A percentile compares a stretch with the other conserved stretches of the same genome.
phyloP scores from a whole-genome alignment of 1,140 invertebrate species.

The Meloidogyne floridensis region DNA sequence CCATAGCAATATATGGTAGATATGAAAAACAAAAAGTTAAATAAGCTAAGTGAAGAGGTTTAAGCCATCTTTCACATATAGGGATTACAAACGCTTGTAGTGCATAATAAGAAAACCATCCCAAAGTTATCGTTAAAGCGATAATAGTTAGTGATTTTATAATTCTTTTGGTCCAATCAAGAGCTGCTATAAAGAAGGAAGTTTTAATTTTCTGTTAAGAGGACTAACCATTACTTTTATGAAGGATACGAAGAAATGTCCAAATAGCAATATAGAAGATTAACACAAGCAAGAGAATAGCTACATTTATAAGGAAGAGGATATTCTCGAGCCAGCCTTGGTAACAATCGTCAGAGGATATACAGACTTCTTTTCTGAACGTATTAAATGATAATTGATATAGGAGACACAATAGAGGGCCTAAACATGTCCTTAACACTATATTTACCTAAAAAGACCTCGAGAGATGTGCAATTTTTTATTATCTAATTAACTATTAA shows the following conservation, averaged over 20 bases:
- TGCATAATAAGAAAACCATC: background rate
- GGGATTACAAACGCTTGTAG: background rate
- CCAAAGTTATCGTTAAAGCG: background rate
- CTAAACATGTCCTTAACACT: too few relatives aligned
- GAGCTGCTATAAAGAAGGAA: background rate
- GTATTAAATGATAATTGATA: background rate
- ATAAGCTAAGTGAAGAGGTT: background rate
- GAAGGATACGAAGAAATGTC: background rate
- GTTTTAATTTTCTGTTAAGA: too few relatives aligned
- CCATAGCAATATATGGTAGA: background rate
- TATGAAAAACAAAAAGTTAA: background rate
- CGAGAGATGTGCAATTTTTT: too few relatives aligned
- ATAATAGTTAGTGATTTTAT: background rate
- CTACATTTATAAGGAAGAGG: background rate
- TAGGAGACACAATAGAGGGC: too few relatives aligned
- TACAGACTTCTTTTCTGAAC: background rate
- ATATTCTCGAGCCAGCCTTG: background rate
- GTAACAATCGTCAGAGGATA: conserved; percentile 9
- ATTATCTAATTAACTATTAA: too few relatives aligned
- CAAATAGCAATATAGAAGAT: conserved; percentile 1
- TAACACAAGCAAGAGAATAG: background rate
- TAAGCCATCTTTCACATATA: background rate
- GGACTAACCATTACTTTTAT: conserved; percentile 9
- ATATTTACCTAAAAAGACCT: too few relatives aligned
- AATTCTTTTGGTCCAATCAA: background rate